Conservation (phyloP, 2,113 vertebrate genomes). For the Xenopus borealis region DNA sequence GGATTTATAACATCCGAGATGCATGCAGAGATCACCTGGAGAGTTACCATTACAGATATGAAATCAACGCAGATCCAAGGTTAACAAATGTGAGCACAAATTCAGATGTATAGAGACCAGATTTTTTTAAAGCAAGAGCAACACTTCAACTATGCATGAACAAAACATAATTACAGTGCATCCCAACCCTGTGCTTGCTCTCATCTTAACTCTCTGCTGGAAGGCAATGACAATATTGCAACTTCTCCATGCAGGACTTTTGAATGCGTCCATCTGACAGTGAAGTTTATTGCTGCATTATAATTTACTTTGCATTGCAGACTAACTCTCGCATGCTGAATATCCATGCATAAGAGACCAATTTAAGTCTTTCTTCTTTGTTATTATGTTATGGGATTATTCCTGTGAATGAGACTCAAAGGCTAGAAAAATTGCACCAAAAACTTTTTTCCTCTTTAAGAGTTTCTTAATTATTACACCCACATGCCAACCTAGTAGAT, state of each 20-base stretch:
- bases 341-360: slow-evolving; percentile 55
- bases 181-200: slow-evolving; percentile 52
- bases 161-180: slow-evolving; percentile 61
- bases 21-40: slow-evolving; percentile 98
- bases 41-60: slow-evolving; percentile 97
- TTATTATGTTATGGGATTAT: slow-evolving; percentile 35
- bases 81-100: slow-evolving; percentile 92
- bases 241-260: slow-evolving; percentile 48
- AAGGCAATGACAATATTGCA: slow-evolving; percentile 47
- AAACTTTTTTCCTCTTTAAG: slow-evolving; percentile 45
- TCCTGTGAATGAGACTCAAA: slow-evolving; percentile 48
- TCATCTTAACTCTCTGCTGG: slow-evolving; percentile 35
- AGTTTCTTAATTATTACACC: slow-evolving; percentile 47
- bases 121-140: slow-evolving; percentile 11
- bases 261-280: slow-evolving; percentile 52
- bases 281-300: slow-evolving; percentile 56
- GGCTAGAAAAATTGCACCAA: slow-evolving; percentile 45
- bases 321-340: slow-evolving; percentile 53
- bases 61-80: slow-evolving; percentile 90
- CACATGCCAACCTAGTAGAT: slow-evolving; percentile 48
- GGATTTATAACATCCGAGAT: slow-evolving; percentile 96
- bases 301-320: slow-evolving; percentile 32
- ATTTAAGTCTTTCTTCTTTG: slow-evolving; percentile 43
- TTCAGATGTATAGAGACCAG: slow-evolving; percentile 78
- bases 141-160: slow-evolving; percentile 75